Base-by-base conservation (phyloP, 2,888 invertebrate genomes). In the Frankliniella fusca region DNA sequence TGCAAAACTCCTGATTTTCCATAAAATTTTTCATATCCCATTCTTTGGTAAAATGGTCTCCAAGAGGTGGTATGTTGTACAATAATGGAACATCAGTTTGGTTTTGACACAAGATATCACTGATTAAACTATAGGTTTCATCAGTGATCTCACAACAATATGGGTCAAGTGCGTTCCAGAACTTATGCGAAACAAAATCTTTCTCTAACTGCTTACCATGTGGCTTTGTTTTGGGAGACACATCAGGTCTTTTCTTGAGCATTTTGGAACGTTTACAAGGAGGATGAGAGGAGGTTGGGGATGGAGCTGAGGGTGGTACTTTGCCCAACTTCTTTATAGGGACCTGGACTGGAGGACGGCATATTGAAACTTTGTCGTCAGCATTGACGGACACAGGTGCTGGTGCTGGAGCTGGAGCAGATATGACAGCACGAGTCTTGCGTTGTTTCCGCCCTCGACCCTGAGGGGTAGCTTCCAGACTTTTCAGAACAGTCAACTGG, bases 401-500 rank as follows among this genome's bases (percentile, higher is more conserved):
- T 3, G 27, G 23, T 23, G 27, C n/a, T 76, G 70, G 70, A 27
- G 70, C 70, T 76, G 70, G 70, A 27, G 70, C 27, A 12, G 70
- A 12, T 76, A 76, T 27, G 3, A 76, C 27, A 27, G 70, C 27
- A 23, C 23, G 70, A 27, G 70, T 23, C 27, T 76, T 76, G 27
- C 70, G 70, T 23, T 76, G 70, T 27, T 76, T 76, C 9, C 70
- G 23, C 12, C 70, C 70, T 23, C 70, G 23, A 27, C 70, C 70
- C 27, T 27, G 70, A 23, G 70, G 9, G 70, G 10, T 23, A 11
- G 70, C 27, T 83, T 86, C 86, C 12, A 85, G 84, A 82, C 84
- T 84, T 81, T 84, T 85, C 81, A 86, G 82, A 7, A 84, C 84
- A 54, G 83, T 83, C 83, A 93, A 92, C 89, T 95, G 94, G 3